Conservation (phyloP, 2,888 invertebrate species). For the Adineta ricciae region DNA sequence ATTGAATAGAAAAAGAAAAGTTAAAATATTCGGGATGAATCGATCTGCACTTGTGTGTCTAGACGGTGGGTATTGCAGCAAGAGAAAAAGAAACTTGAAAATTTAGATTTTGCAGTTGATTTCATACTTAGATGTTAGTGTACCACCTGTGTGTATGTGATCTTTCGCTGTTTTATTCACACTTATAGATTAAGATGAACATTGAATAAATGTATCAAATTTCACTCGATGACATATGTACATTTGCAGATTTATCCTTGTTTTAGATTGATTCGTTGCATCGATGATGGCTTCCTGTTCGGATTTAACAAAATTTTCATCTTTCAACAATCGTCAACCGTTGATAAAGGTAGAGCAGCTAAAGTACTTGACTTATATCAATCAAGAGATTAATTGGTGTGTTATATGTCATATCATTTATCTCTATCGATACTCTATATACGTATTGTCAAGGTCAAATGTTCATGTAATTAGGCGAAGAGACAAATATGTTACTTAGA, state of each 20-base stretch:
- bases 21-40: neutral
- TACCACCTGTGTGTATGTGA: neutral
- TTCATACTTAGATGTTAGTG: neutral
- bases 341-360: neutral
- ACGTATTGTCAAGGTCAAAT: neutral
- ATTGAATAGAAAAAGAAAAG: neutral
- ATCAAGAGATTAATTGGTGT: neutral
- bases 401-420: neutral
- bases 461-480: neutral
- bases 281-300: neutral
- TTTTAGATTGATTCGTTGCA: neutral
- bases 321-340: neutral
- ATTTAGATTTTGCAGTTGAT: neutral
- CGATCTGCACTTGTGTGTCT: neutral
- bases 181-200: neutral
- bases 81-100: neutral
- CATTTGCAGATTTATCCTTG: neutral
- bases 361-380: neutral
- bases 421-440: neutral
- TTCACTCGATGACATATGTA: neutral
- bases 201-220: neutral
- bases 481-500: neutral
- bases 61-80: neutral
- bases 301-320: neutral
- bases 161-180: neutral